phyloP scores from a whole-genome alignment of 1,140 invertebrate genomes.

The Penaeus vannamei region DNA sequence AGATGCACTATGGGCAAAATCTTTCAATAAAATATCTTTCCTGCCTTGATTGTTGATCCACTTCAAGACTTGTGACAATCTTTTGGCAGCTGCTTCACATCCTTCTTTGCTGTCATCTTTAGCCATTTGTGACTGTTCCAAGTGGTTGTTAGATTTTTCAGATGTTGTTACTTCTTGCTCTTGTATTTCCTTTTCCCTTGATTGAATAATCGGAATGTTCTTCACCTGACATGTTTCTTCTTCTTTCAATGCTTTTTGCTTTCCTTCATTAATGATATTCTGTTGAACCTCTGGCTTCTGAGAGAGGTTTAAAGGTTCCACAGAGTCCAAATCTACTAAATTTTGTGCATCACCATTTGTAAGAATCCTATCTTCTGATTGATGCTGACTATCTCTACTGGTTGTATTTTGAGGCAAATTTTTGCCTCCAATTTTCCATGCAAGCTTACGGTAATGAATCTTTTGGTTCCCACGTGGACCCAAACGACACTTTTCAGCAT shows the following conservation, averaged over 20 bases:
- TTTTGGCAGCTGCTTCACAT: constrained; percentile 34
- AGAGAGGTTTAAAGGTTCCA: no score
- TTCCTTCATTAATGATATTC: no score
- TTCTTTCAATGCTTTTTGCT: no score
- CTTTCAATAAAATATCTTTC: constrained; percentile 4
- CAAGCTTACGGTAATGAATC: constrained; percentile 38
- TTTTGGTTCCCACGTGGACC: constrained; percentile 31
- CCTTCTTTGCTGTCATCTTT: neutral
- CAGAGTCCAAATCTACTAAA: no score
- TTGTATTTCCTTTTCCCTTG: no score
- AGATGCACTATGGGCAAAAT: constrained; percentile 54
- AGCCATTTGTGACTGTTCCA: neutral
- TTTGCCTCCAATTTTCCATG: neutral
- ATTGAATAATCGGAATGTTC: no score
- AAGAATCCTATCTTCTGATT: no score
- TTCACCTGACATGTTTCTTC: no score
- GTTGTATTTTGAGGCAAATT: no score
- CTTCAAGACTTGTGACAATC: constrained; percentile 17
- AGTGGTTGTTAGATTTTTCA: neutral
- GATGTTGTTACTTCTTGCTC: neutral
- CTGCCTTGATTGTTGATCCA: constrained; percentile 30
- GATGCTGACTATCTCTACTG: no score
- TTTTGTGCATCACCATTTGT: no score
- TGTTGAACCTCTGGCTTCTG: no score
- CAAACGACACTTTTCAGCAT: constrained; percentile 30